Evolutionary conservation across 1,140 invertebrate species (phyloP).

Genomic region (Leptopilina boulardi): DNA sequence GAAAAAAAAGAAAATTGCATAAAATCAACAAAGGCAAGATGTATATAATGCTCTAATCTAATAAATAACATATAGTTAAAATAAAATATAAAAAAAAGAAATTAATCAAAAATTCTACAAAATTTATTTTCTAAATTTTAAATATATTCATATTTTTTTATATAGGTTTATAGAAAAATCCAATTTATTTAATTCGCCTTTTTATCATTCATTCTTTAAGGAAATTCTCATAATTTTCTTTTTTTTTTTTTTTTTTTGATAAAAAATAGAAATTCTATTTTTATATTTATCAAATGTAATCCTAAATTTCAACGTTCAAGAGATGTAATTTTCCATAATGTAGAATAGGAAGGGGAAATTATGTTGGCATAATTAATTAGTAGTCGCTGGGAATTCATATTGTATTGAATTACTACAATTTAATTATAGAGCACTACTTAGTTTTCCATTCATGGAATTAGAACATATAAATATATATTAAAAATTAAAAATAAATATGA

Average conservation of each 20-base stretch:
- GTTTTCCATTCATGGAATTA: neutral
- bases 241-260: neutral
- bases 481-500: neutral
- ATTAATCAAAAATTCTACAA: too few relatives aligned
- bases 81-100: too few relatives aligned
- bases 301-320: constrained; percentile 2
- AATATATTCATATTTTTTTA: too few relatives aligned
- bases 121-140: too few relatives aligned
- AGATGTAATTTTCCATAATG: neutral
- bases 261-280: neutral
- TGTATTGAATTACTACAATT: constrained; percentile 3
- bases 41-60: too few relatives aligned
- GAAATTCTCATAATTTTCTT: neutral
- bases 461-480: neutral
- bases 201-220: too few relatives aligned
- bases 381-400: neutral
- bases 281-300: neutral
- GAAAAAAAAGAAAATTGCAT: too few relatives aligned
- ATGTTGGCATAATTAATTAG: constrained; percentile 18
- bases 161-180: too few relatives aligned
- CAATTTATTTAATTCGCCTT: too few relatives aligned
- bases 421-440: neutral
- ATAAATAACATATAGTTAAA: too few relatives aligned
- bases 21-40: too few relatives aligned
- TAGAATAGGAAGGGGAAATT: neutral